Evolutionary conservation across 2,888 invertebrate genomes (phyloP), one percentile per base, ranked within the genome.

Genomic region (Eupithecia abbreviata): DNA sequence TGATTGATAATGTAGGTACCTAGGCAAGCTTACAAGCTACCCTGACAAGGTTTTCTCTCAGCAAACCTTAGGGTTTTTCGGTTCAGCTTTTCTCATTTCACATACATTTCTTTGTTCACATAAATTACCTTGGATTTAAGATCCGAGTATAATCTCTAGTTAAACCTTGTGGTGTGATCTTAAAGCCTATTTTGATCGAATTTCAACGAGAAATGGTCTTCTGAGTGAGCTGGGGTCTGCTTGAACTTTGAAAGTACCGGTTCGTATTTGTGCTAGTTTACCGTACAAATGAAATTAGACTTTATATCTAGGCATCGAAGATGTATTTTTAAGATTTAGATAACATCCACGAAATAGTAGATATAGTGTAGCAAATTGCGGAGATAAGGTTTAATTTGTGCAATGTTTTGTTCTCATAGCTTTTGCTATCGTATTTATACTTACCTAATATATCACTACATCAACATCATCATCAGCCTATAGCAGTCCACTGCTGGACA

Each of bases 231-330:
- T 4, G 42, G 9, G 66, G 42, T 41, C 42, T 15, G 15, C 45
- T 43, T 43, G 45, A 68, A 68, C 42, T 68, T 68, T 43, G 45
- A 43, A 43, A 68, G 45, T 68, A 43, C 43, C 66, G 41, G 66
- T 62, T 62, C 2, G 12, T 30, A 62, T 62, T 62, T 62, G 62
- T 30, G 10, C 62, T 62, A 62, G 30, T 62, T 58, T 62, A 30
- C 10, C 30, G 62, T 12, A 30, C 62, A 62, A 4, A 12, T 30
- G 10, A 58, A 62, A 62, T 62, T 30, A 62, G 10, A 58, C 58
- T 30, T 62, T 30, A 12, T 10, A 62, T 2, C 58, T 58, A 12
- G 18, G 18, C 10, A 12, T 12, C 4, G 62, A 30, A 62, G 62
- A 30, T 62, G 62, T 30, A 62, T 30, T 30, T 62, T 30, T 10